Percentiles rank a stretch among this genome's conserved stretches.
These are phyloP conservation scores for Esperia sulphurella DNA, from an alignment of 2,888 invertebrate genomes.

Conservation along the genomic window DNA sequence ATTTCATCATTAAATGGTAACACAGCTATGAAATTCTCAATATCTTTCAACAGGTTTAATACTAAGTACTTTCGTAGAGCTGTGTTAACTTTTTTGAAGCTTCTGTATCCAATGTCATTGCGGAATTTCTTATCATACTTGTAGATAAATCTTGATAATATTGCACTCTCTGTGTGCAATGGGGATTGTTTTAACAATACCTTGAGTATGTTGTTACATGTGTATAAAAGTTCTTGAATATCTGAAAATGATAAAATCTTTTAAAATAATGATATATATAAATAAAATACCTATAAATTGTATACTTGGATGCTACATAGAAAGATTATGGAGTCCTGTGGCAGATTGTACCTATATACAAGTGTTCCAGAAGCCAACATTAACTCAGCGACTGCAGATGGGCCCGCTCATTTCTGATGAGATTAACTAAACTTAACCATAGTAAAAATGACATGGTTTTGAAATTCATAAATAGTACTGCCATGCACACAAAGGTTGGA, in stretches of 20 bases:
- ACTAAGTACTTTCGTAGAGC: conserved; percentile 71
- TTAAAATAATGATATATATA: background rate
- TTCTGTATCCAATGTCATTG: conserved; percentile 76
- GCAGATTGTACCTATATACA: too few species aligned
- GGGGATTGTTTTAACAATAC: conserved; percentile 62
- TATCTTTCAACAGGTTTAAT: conserved; percentile 64
- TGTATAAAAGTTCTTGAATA: conserved; percentile 36
- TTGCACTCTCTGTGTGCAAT: conserved; percentile 75
- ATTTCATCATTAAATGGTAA: conserved; percentile 45
- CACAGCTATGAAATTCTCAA: conserved; percentile 46
- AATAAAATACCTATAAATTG: too few species aligned
- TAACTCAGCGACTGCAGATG: too few species aligned
- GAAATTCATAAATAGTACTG: too few species aligned
- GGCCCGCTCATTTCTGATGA: too few species aligned
- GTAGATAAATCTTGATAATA: conserved; percentile 77
- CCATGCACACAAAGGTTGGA: too few species aligned
- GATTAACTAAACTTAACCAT: too few species aligned
- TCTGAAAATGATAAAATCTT: conserved; percentile 40
- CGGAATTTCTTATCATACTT: conserved; percentile 80
- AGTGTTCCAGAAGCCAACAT: too few species aligned
- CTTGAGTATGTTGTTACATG: conserved; percentile 41
- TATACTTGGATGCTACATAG: too few species aligned
- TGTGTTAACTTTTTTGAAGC: conserved; percentile 74
- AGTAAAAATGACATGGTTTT: too few species aligned
- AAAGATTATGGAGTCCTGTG: too few species aligned